Conservation (phyloP, 2,797 vertebrate genomes). For the Crenichthys baileyi region DNA sequence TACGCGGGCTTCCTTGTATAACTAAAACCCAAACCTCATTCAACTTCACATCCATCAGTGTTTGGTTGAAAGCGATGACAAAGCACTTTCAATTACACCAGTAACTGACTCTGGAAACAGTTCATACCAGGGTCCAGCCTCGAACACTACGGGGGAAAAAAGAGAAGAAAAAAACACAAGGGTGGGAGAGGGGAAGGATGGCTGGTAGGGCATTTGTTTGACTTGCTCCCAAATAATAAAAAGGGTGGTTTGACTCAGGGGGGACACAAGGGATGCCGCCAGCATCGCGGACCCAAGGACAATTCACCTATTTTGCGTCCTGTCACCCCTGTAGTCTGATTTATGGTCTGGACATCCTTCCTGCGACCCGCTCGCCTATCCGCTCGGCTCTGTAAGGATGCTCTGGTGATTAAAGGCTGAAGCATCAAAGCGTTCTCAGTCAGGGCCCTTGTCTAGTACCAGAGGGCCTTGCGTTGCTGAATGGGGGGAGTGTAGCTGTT, state of each 20-base stretch:
- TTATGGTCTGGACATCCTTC: conserved; percentile 84
- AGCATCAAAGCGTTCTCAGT: conserved; percentile 81
- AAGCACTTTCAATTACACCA: conserved; percentile 89
- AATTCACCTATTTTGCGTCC: conserved; percentile 83
- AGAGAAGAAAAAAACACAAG: conserved; percentile 51
- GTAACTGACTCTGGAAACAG: conserved; percentile 87
- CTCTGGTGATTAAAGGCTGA: conserved; percentile 80
- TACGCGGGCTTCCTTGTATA: conserved; percentile 84
- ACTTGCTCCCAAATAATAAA: conserved; percentile 79
- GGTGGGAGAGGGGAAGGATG: conserved; percentile 59
- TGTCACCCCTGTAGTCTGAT: conserved; percentile 85
- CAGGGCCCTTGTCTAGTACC: conserved; percentile 78
- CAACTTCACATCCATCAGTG: conserved; percentile 93
- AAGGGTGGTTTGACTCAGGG: conserved; percentile 76
- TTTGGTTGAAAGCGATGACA: conserved; percentile 91
- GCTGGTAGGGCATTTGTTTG: conserved; percentile 80
- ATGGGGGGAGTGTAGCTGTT: conserved; percentile 60
- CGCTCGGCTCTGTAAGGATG: conserved; percentile 74
- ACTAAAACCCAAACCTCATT: conserved; percentile 94
- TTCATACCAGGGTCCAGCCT: conserved; percentile 81
- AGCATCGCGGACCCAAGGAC: conserved; percentile 77
- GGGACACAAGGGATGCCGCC: conserved; percentile 77
- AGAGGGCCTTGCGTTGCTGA: conserved; percentile 76
- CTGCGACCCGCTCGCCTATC: conserved; percentile 80
- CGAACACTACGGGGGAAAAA: conserved; percentile 57